phyloP scores from a whole-genome alignment of 2,113 vertebrate species.

The Geococcyx californianus region DNA sequence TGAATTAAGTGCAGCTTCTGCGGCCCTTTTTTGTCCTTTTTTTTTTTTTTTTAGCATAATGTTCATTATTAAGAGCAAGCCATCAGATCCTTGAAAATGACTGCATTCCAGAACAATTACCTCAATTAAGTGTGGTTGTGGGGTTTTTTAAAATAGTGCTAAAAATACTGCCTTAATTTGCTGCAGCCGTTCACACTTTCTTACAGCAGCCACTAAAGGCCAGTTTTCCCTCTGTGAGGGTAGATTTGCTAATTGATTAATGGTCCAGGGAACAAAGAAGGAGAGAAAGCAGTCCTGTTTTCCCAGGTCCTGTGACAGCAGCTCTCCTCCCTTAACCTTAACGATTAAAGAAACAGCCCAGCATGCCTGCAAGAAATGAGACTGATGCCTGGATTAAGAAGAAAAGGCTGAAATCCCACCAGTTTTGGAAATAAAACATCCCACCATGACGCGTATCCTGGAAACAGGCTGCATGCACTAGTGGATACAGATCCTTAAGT shows the following conservation, averaged over 20 bases:
- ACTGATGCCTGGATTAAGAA: background rate
- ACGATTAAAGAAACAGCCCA: background rate
- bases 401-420: background rate
- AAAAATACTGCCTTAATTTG: background rate
- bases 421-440: background rate
- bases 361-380: background rate
- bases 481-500: background rate
- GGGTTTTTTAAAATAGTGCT: background rate
- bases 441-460: fast-evolving
- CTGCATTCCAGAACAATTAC: background rate
- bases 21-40: fast-evolving
- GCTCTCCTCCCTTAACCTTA: background rate
- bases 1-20: background rate
- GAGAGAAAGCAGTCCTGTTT: background rate
- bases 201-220: background rate
- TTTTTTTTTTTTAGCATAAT: background rate
- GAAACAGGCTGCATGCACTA: background rate
- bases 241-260: background rate
- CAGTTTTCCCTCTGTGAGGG: background rate
- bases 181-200: background rate
- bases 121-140: background rate
- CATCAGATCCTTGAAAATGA: background rate
- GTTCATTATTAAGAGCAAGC: background rate
- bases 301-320: background rate
- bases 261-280: slow-evolving; percentile 4